Conservation (phyloP, 2,888 invertebrate species). For the Drosophila suboccidentalis region DNA sequence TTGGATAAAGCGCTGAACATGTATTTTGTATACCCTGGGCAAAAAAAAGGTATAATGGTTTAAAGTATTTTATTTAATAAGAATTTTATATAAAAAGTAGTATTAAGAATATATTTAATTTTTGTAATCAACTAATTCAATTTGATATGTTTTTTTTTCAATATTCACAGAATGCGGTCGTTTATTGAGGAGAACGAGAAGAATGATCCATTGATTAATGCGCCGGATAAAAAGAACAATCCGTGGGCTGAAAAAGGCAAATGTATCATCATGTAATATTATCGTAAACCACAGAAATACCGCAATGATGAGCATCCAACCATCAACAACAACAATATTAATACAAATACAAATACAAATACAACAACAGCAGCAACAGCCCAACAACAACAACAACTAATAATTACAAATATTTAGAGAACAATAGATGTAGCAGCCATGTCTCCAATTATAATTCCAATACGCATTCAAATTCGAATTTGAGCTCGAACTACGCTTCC, state of each 20-base stretch:
- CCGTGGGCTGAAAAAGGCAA: conserved; percentile 99
- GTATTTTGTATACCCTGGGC: no score
- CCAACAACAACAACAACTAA: conserved; percentile 31
- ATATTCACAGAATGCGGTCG: conserved; percentile 93
- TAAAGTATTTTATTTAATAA: no score
- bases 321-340: conserved; percentile 62
- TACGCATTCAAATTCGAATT: neutral
- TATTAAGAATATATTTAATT: neutral
- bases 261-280: conserved; percentile 96
- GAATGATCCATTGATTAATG: conserved; percentile 97
- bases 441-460: conserved; percentile 24
- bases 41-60: no score
- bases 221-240: conserved; percentile 99
- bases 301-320: conserved; percentile 74
- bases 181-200: conserved; percentile 99
- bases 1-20: no score
- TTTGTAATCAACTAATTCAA: neutral
- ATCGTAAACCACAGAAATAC: conserved; percentile 84
- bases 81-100: neutral
- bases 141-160: neutral
- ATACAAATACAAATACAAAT: conserved; percentile 53
- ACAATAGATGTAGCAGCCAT: conserved; percentile 41
- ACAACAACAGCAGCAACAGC: conserved; percentile 53
- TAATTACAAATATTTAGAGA: conserved; percentile 44
- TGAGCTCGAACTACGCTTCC: conserved; percentile 17